Base-by-base conservation (phyloP, 2,113 vertebrate genomes). In the Phasianus colchicus region DNA sequence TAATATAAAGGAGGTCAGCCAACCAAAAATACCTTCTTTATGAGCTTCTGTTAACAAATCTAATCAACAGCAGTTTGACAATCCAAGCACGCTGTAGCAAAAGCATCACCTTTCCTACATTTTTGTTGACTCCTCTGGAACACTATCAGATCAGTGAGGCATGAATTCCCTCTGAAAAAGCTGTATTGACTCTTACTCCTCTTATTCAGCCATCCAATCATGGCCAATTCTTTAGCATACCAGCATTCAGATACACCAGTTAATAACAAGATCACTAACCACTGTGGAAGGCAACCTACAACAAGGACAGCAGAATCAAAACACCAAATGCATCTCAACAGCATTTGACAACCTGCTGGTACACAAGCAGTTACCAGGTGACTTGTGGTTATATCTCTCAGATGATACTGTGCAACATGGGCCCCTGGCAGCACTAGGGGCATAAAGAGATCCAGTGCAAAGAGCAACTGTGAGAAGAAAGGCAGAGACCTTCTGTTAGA, bases 161-260 rank as follows among this genome's bases (percentile, higher is more conserved):
- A 54, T 7, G 18, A 91, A 36, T 4, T 45, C 12, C 63, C 42
- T 54, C 84, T 80, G 66, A 19, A 67, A 24, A 61, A 64, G 47
- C 47, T 32, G 8, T 42, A 2, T 2, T 63, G 36, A 19, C 40
- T 75, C 47, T 25, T 52, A 19, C 30, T 75, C 67, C 66, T 34
- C 24, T 7, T 5, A 73, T 47, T 70, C 32, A 76, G 55, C 60
- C 8, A 3, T 42, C 10, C 57, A 43, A 36, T 36, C 57, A 47
- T 0, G 0, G 43, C 20, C 14, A 30, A 5, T 4, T 47, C 64
- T 69, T 64, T 1, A 47, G 61, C 3, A 24, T 6, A 2, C 18
- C 57, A 30, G 30, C 2, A n/a, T 13, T n/a, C 42, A 58, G 47
- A 43, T 58, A 17, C n/a, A 63, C 67, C 45, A 22, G 29, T 0